Evolutionary conservation across 35 echinoderm and acorn worm species (phyloP), one percentile per base, ranked within the genome.

Genomic region (Apostichopus californicus): DNA sequence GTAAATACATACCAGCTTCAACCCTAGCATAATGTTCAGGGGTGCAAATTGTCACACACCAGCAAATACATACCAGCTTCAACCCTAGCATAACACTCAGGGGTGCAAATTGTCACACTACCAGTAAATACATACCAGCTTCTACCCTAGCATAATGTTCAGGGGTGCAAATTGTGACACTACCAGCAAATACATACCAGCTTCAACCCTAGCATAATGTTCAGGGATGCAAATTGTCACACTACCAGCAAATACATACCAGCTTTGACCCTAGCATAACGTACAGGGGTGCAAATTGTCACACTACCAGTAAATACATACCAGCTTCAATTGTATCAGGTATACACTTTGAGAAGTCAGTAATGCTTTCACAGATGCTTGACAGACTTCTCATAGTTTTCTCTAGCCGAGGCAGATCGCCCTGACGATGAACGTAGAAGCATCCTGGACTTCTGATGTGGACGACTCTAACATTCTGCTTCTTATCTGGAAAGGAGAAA

Each of bases 351-450:
- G 61, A 25, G 64, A 88, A 77, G 86, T 92, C 85, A 23, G 53
- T 79, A 56, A 92, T 81, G 21, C 94, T 93, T 46, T 93, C 91
- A 93, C 92, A 95, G 34, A 93, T 75, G 52, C 60, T 75, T 17
- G 72, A 77, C 18, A 96, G 75, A 14, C 11, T 77, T 59, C 73
- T 92, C 95, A 96, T 96, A 61, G 88, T 94, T 53, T 59, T 92
- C 6, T 71, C 91, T 26, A 96, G 86, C 12, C 90, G 90, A n/a
- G 85, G 24, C 63, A 80, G 85, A 57, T 96, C 93, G 4, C 91
- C 8, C 72, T 96, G 90, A 18, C 93, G 86, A 26, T 96, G 95
- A 14, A 96, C 81, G 78, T 90, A 94, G 93, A 96, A 96, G 70
- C 93, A 92, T 34, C 70, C 93, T 4, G 95, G 95, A 18, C 92